Percentiles rank a stretch among this genome's conserved stretches.
These are phyloP conservation scores for Galbula dea DNA, from an alignment of 2,113 vertebrate species.

Conservation along the genomic window DNA sequence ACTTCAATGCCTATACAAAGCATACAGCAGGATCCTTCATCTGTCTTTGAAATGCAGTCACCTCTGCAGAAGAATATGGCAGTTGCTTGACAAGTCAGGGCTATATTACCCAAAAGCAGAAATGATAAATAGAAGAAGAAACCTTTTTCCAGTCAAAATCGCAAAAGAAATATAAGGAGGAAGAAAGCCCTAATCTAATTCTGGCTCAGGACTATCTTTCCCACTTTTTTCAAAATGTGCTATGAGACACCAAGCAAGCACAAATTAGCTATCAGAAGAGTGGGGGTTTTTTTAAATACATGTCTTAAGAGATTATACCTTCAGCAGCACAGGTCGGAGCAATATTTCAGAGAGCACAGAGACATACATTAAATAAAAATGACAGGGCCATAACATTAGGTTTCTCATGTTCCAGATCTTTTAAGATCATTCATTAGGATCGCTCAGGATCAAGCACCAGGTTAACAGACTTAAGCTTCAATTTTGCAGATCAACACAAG, in stretches of 20 bases:
- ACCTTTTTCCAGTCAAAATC: not conserved
- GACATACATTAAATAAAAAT: not conserved
- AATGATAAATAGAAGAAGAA: not conserved
- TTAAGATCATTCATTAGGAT: not conserved
- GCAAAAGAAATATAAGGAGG: not conserved
- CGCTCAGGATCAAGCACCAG: not conserved
- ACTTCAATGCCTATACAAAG: not conserved
- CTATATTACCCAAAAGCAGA: constrained; percentile 1
- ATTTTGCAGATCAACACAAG: not conserved
- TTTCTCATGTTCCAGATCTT: not conserved
- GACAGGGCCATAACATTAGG: not conserved
- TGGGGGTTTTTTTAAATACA: not conserved
- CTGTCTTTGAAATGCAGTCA: constrained; percentile 41
- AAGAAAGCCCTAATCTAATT: constrained; percentile 21
- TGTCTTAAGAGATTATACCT: not conserved
- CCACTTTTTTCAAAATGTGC: not conserved
- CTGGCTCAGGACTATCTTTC: not conserved
- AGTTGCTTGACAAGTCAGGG: not conserved
- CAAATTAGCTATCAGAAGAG: not conserved
- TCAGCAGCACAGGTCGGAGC: not conserved
- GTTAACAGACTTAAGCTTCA: not conserved
- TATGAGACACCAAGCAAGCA: not conserved
- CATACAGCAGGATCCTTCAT: not conserved
- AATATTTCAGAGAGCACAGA: not conserved
- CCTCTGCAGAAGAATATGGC: constrained; percentile 4